Conservation (phyloP, 2,888 invertebrate genomes). For the Plutella xylostella region DNA sequence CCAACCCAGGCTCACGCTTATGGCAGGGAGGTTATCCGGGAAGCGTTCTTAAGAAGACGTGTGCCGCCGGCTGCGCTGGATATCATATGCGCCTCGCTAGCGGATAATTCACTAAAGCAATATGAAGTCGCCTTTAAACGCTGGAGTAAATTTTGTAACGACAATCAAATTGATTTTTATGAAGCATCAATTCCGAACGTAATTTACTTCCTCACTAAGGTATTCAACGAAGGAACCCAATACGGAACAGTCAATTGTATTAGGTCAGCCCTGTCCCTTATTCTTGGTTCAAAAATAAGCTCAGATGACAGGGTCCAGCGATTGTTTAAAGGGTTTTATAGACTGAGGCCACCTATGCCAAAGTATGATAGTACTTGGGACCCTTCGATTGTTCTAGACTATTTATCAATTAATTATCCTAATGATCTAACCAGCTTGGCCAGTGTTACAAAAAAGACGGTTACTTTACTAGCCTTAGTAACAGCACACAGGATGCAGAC, state of each 20-base stretch:
- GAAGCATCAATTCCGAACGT: background rate
- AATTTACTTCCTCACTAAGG: background rate
- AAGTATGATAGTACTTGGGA: conserved; percentile 2
- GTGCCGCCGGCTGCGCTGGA: background rate
- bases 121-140: background rate
- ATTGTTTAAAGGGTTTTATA: conserved; percentile 3
- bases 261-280: background rate
- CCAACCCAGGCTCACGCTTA: background rate
- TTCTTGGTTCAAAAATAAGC: background rate
- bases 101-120: conserved; percentile 3
- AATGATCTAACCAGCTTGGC: conserved; percentile 1
- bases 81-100: conserved; percentile 2
- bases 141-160: background rate
- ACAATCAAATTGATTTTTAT: background rate
- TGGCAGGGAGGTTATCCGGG: background rate
- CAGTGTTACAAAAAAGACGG: conserved; percentile 1
- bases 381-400: background rate
- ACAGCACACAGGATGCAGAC: conserved; percentile 10
- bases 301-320: background rate
- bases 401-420: background rate
- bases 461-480: conserved; percentile 6
- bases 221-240: background rate
- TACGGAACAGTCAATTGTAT: conserved; percentile 1
- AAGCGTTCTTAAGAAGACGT: background rate
- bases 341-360: background rate